Base-by-base conservation (phyloP, 1,140 invertebrate genomes). In the Drosophila kikkawai region DNA sequence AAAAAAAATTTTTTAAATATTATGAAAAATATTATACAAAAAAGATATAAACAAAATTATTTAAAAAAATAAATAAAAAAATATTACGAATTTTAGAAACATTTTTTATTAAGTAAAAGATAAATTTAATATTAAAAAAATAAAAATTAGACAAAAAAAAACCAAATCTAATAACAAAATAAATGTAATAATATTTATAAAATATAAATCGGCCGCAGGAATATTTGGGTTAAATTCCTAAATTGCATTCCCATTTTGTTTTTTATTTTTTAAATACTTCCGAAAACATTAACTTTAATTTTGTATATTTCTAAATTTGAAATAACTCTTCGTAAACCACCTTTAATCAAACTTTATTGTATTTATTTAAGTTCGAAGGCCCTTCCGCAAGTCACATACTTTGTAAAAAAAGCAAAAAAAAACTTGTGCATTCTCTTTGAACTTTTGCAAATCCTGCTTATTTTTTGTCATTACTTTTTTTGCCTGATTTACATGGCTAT, bases 401-500 rank as follows among this genome's bases (percentile, higher is more conserved):
- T 57, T 41, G n/a, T 32, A 22, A 55, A 37, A 36, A 47, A 44
- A 19, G 11, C 32, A 19, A 19, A 19, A 22, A 22, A 22, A 42
- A 59, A 65, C 53, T 59, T 65, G 9, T 32, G 39, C 26, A 2
- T 41, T 57, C 37, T 26, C 37, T 59, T 59, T 59, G 26, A 59
- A 64, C 61, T 64, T 64, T 41, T 4, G 22, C 50, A 39, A 19
- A n/a, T 17, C 60, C 26, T 32, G 22, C 39, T n/a, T 2, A 58
- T 37, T 8, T 12, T 9, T 8, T 19, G 39, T 32, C 34, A 64
- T n/a, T 64, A 32, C 34, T 19, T 64, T 19, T 64, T 29, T 50
- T 58, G 5, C 7, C 12, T 17, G n/a, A 58, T 36, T 51, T 36
- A n/a, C 50, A 19, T 36, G 32, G 29, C 48, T n/a, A 8, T 6